A percentile compares a stretch with the other conserved stretches of the same genome.
Evolutionary conservation across 2,888 invertebrate species (phyloP).

Genomic region (Cryptus armator): DNA sequence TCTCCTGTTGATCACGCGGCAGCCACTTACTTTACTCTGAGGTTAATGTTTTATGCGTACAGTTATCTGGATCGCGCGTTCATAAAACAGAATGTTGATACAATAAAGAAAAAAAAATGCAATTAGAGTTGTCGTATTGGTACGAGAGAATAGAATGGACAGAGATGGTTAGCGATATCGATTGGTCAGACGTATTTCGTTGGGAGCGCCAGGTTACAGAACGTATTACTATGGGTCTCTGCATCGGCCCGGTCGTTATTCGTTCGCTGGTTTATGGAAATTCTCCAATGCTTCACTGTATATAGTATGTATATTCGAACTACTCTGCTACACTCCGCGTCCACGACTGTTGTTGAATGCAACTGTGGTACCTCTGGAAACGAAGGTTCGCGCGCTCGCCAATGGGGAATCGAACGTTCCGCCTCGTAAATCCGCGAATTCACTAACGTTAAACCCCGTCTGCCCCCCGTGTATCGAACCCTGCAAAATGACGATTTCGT

Average conservation of each 20-base stretch:
- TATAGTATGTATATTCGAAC: slow-evolving; percentile 14
- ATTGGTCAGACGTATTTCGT: slow-evolving; percentile 53
- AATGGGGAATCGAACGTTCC: slow-evolving; percentile 47
- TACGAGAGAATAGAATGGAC: slow-evolving; percentile 7
- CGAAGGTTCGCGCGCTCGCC: slow-evolving; percentile 24
- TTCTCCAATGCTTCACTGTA: slow-evolving; percentile 52
- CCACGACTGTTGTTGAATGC: slow-evolving; percentile 42
- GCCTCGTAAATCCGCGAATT: slow-evolving; percentile 55
- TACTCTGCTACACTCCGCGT: slow-evolving; percentile 18
- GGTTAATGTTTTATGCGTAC: background rate
- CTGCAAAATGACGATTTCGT: slow-evolving; percentile 32
- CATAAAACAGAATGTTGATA: background rate
- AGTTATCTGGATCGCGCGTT: background rate
- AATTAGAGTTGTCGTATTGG: slow-evolving; percentile 14
- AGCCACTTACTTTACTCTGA: background rate
- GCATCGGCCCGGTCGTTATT: slow-evolving; percentile 54
- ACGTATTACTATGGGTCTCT: slow-evolving; percentile 54
- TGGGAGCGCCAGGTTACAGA: slow-evolving; percentile 37
- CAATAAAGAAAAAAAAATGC: slow-evolving; percentile 11
- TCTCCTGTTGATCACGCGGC: no score
- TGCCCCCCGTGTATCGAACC: background rate
- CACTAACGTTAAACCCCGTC: slow-evolving; percentile 12
- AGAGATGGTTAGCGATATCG: slow-evolving; percentile 45
- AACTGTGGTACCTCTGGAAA: slow-evolving; percentile 50
- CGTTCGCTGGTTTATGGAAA: slow-evolving; percentile 62